phyloP scores from a whole-genome alignment of 1,140 invertebrate species.

The Aricia agestis region DNA sequence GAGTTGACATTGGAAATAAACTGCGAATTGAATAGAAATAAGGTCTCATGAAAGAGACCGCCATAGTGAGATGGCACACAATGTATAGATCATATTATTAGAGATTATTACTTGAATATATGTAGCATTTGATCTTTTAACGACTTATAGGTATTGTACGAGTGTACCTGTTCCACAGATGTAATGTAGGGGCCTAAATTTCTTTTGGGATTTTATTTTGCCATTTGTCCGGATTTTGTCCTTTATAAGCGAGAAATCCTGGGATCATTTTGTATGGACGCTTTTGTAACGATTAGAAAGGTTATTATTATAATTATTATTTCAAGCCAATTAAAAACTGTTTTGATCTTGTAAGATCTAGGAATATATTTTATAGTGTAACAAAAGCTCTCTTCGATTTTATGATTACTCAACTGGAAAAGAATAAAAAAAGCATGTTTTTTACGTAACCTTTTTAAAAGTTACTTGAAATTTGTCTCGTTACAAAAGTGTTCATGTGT shows the following conservation, averaged over 20 bases:
- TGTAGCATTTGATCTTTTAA: conserved; percentile 54
- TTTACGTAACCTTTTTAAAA: too few relatives aligned
- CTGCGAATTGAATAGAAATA: not conserved
- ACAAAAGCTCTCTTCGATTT: too few relatives aligned
- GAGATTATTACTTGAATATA: conserved; percentile 41
- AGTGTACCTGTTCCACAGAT: conserved; percentile 61
- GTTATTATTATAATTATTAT: not conserved
- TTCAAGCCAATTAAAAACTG: too few relatives aligned
- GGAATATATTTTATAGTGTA: too few relatives aligned
- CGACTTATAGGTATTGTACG: conserved; percentile 58
- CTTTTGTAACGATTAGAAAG: not conserved
- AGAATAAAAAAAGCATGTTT: too few relatives aligned
- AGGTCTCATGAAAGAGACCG: conserved; percentile 7
- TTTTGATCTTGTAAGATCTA: too few relatives aligned
- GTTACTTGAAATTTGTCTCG: too few relatives aligned
- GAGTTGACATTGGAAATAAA: not conserved
- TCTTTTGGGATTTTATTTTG: conserved; percentile 30
- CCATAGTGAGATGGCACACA: conserved; percentile 20
- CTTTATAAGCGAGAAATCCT: not conserved
- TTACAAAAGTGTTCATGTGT: too few relatives aligned
- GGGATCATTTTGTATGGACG: conserved; percentile 21
- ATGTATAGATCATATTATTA: conserved; percentile 26
- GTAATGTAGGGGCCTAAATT: conserved; percentile 54
- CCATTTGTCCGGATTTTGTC: not conserved
- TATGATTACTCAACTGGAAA: too few relatives aligned